A percentile compares a stretch with the other conserved stretches of the same genome.
These are phyloP conservation scores for Hycleus phaleratus DNA, from an alignment of 1,140 invertebrate species.

Conservation along the genomic window DNA sequence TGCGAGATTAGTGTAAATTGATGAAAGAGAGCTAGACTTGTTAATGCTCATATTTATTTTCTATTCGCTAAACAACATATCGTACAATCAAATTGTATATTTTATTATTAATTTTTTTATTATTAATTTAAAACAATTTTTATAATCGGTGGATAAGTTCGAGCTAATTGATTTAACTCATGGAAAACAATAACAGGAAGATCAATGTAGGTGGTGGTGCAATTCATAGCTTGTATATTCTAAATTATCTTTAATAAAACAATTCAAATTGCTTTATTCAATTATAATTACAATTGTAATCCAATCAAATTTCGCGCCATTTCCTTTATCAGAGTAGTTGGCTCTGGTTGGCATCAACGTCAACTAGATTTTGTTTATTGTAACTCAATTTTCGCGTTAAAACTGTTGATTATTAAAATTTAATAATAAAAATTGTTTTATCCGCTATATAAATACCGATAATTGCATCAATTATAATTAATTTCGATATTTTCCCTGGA, in stretches of 20 bases:
- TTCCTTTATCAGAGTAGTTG: too few species aligned
- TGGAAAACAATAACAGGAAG: constrained; percentile 6
- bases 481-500: too few species aligned
- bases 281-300: too few species aligned
- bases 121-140: background rate
- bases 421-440: too few species aligned
- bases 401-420: too few species aligned
- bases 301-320: too few species aligned
- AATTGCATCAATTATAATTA: too few species aligned
- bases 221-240: constrained; percentile 32
- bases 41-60: background rate
- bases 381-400: too few species aligned
- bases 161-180: background rate
- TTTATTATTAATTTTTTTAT: constrained; percentile 5
- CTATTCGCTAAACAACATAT: constrained; percentile 17
- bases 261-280: background rate
- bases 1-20: too few species aligned
- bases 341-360: too few species aligned
- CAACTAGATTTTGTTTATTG: too few species aligned
- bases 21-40: background rate
- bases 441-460: too few species aligned
- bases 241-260: background rate
- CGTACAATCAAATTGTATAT: constrained; percentile 20
- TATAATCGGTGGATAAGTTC: background rate
- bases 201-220: constrained; percentile 37